Evolutionary conservation across 1,140 invertebrate species (phyloP), one percentile per base, ranked within the genome.

Genomic region (Luehdorfia chinensis): DNA sequence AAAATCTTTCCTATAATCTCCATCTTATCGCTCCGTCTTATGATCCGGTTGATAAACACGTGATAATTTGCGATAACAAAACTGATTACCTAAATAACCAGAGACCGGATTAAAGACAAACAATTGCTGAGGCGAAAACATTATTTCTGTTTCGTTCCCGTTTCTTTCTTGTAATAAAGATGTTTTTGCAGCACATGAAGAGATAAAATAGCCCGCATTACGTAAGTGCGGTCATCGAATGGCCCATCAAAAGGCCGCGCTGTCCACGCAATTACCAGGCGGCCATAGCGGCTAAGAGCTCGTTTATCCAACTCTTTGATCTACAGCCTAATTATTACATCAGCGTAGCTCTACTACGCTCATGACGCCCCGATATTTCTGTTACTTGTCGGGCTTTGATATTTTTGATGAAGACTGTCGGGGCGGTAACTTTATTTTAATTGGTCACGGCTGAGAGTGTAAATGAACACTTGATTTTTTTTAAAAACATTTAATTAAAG

Each of bases 261-360:
- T 57, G 61, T 65, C 61, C 31, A 12, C 48, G 32, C 57, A 56
- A 60, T 60, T 60, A 65, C 54, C 57, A 65, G 46, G 57, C 57
- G 34, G 44, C 47, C 61, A 64, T 65, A 27, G 47, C 61, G 49
- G 43, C 54, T 39, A 47, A 47, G 50, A 59, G 60, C 55, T 52
- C 46, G 45, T 47, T 62, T 56, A 54, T 55, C 53, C 48, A 59
- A 32, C 52, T 60, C 66, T 69, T 72, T 72, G 68, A 72, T 72
- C 63, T 67, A 49, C 43, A 47, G 51, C 43, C 62, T 57, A 71
- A 71, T 68, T 67, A 66, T 64, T 58, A 58, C 57, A 66, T 62
- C 61, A 60, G 50, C 25, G 39, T 16, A 12, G 7, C 59, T 60
- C 45, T 46, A 46, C 43, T 36, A 31, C 41, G 28, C 50, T 64